Evolutionary conservation across 2,888 invertebrate species (phyloP), one percentile per base, ranked within the genome.

Genomic region (Cremastobaeus sp.): DNA sequence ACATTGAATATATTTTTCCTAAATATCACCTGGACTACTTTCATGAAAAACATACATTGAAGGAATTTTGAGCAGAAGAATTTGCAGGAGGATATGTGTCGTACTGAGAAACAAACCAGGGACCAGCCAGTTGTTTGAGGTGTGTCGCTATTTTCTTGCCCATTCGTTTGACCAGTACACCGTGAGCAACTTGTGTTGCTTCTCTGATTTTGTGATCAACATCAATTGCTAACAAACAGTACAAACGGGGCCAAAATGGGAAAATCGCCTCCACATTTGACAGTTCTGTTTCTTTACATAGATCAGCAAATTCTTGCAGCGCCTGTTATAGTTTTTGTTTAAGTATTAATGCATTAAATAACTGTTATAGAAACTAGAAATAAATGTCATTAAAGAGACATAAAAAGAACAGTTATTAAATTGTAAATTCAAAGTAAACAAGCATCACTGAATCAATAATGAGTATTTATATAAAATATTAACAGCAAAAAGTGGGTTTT

Each of bases 51-150:
- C 76, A 82, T 83, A 90, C 91, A 78, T 90, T 89, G 78, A 96
- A 94, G 2, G 94, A 91, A 76, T 89, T 88, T 28, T 87, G 88
- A 0, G 96, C 95, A 66, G 92, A 91, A 77, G 91, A 91, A 3
- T 95, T 93, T 12, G 95, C 96, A 6, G 96, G 96, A 32, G 94
- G 92, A 88, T 96, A 95, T 8, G 93, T 92, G 86, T 98, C 97
- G 89, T 93, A 93, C 84, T 93, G 94, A 52, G 95, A 93, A 39
- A 93, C 91, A 82, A 97, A 92, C 97, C 97, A 97, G 2, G 93
- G 90, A 1, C 96, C 95, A 84, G 93, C 91, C 70, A 97, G 85
- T 83, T 91, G 91, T 81, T 93, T 93, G 54, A 98, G 89, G 84
- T 92, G 92, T 0, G 95, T 94, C 0, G 96, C 97, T 71, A 95